Evolutionary conservation across 2,888 invertebrate species (phyloP).

Genomic region (Lepeophtheirus nordmannii): DNA sequence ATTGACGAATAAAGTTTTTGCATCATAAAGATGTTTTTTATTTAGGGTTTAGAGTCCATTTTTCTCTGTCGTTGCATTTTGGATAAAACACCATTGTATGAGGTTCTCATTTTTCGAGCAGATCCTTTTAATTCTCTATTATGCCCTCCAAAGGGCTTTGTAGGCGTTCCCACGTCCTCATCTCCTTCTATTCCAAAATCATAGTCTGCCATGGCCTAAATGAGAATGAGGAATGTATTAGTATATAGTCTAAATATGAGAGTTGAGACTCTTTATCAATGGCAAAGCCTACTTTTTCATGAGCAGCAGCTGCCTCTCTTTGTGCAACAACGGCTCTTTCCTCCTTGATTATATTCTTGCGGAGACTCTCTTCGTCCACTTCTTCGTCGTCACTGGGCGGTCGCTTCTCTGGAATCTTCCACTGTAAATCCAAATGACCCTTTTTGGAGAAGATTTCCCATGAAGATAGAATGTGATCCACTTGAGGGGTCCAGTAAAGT

Average conservation of each 20-base stretch:
- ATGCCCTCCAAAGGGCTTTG: neutral
- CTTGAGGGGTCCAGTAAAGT: constrained; percentile 12
- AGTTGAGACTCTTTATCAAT: neutral
- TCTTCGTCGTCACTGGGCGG: constrained; percentile 1
- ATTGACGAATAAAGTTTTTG: neutral
- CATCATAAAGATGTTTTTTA: neutral
- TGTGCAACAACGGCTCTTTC: neutral
- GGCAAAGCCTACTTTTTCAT: neutral
- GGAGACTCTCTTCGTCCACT: constrained; percentile 1
- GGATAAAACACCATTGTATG: constrained; percentile 10
- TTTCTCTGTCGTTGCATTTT: constrained; percentile 16
- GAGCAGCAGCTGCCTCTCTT: neutral
- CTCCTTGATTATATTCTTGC: neutral
- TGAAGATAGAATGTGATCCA: neutral
- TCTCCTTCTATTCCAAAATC: constrained; percentile 18
- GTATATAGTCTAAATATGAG: too few species aligned
- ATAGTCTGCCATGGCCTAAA: constrained; percentile 3
- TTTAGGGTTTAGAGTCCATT: constrained; percentile 15
- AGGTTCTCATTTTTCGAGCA: constrained; percentile 15
- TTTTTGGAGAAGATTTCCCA: constrained; percentile 9
- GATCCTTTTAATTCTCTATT: constrained; percentile 18
- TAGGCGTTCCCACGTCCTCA: neutral
- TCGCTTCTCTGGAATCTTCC: constrained; percentile 9
- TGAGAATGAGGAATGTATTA: too few species aligned
- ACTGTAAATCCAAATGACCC: neutral